Conservation (phyloP, 2,888 invertebrate genomes). For the Rotaria magnacalcarata region DNA sequence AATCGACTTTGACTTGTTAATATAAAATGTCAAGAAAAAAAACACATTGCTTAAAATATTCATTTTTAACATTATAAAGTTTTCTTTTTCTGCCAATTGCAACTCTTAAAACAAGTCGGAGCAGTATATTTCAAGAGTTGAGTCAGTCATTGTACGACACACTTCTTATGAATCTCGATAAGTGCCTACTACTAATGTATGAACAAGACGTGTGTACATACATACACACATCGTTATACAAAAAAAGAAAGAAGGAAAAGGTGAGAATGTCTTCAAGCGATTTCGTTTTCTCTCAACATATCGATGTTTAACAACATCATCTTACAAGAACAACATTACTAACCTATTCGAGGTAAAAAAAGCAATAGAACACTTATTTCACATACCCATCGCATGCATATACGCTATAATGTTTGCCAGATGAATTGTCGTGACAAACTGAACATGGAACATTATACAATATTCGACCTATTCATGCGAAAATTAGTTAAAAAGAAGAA, state of each 20-base stretch:
- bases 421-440: constrained; percentile 27
- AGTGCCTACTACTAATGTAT: constrained; percentile 19
- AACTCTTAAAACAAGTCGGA: not conserved
- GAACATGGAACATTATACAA: constrained; percentile 35
- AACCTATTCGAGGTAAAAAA: not conserved
- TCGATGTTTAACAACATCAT: constrained; percentile 31
- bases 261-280: constrained; percentile 15
- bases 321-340: constrained; percentile 22
- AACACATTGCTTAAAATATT: not conserved
- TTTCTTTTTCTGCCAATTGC: not conserved
- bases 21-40: not conserved
- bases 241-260: not conserved
- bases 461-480: not conserved
- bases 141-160: constrained; percentile 28
- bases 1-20: not conserved
- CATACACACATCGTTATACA: not conserved
- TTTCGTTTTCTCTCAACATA: not conserved
- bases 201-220: not conserved
- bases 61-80: not conserved
- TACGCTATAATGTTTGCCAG: constrained; percentile 19
- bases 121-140: not conserved
- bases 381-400: constrained; percentile 32
- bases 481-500: not conserved
- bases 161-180: constrained; percentile 17
- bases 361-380: not conserved